Percentiles rank a stretch among this genome's conserved stretches.
phyloP scores from a whole-genome alignment of 2,888 invertebrate species.

The Petrophora chlorosata region DNA sequence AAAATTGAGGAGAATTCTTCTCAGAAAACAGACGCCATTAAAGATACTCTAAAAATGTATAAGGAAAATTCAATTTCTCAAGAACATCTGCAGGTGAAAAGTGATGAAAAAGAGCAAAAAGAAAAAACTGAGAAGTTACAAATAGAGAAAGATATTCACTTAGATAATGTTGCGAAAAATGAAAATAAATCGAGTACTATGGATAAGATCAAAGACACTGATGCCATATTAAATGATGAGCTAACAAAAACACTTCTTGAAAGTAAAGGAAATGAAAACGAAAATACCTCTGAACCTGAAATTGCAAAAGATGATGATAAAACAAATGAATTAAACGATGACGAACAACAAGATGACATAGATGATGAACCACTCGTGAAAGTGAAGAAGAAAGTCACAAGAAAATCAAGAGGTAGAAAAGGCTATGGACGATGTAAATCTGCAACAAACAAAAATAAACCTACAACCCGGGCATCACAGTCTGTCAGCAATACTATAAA shows the following conservation, averaged over 20 bases:
- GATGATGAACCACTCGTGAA: constrained; percentile 8
- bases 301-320: neutral
- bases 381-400: constrained; percentile 1
- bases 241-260: too few relatives aligned
- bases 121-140: too few relatives aligned
- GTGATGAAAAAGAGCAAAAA: too few relatives aligned
- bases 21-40: neutral
- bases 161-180: too few relatives aligned
- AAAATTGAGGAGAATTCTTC: neutral
- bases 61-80: neutral
- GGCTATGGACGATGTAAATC: constrained; percentile 12
- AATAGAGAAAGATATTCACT: neutral
- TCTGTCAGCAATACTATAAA: constrained; percentile 4
- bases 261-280: neutral
- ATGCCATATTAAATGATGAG: too few relatives aligned
- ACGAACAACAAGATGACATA: constrained; percentile 19
- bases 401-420: constrained; percentile 11
- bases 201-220: too few relatives aligned
- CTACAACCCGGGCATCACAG: neutral
- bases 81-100: neutral
- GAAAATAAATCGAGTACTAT: too few relatives aligned
- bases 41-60: neutral
- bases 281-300: neutral
- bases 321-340: constrained; percentile 10
- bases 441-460: constrained; percentile 10